These are phyloP conservation scores for Didymodactylos carnosus DNA, from an alignment of 2,888 invertebrate species.

Conservation along the genomic window DNA sequence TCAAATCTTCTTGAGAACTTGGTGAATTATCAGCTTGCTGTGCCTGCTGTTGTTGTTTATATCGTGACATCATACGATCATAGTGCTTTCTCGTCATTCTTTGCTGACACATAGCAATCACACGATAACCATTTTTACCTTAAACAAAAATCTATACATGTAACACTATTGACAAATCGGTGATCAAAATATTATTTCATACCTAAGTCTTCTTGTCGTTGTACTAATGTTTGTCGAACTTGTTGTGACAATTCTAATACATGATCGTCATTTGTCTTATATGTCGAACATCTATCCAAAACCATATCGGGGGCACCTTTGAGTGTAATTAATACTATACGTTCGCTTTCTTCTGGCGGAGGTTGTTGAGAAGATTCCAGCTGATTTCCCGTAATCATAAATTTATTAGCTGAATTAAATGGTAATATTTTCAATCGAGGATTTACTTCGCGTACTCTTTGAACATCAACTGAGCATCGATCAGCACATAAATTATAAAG, in stretches of 20 bases:
- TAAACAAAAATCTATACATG: too few species aligned
- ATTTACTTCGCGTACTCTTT: not conserved
- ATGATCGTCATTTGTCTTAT: not conserved
- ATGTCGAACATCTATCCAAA: not conserved
- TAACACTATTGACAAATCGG: too few species aligned
- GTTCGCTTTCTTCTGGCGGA: not conserved
- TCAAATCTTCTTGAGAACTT: not conserved
- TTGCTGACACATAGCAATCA: not conserved
- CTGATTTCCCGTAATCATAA: slow-evolving; percentile 2
- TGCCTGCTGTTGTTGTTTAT: not conserved
- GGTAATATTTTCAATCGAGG: not conserved
- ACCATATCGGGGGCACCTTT: slow-evolving; percentile 13
- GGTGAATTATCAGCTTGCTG: too few species aligned
- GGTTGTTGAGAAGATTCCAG: not conserved
- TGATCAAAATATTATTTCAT: too few species aligned
- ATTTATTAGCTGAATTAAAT: slow-evolving; percentile 7
- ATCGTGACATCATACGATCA: not conserved
- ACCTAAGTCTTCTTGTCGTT: slow-evolving; percentile 3
- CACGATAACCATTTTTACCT: not conserved
- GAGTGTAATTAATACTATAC: not conserved
- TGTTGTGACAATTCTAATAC: not conserved
- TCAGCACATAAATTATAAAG: not conserved
- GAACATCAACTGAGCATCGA: not conserved
- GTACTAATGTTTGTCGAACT: not conserved
- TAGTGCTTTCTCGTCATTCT: not conserved